Base-by-base conservation (phyloP, 2,113 vertebrate species). In the Tenrec ecaudatus region DNA sequence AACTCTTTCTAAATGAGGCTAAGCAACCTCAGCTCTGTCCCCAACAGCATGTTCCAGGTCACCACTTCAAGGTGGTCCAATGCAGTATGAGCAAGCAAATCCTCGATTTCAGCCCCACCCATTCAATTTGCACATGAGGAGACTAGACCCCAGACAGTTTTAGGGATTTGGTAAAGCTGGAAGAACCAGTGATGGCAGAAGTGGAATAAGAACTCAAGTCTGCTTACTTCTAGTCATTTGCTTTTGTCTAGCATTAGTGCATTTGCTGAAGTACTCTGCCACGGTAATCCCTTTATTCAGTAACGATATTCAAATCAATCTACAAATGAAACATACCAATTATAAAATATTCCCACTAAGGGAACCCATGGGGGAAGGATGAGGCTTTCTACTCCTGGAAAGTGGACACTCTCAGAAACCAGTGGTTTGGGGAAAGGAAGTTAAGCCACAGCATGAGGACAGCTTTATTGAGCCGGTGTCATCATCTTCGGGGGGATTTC, bases 61-160 rank as follows among this genome's bases (percentile, higher is more conserved):
- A 80, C 31, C 20, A n/a, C 31, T 79, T 33, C 36, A 16, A 73
- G 11, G 47, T 82, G 27, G 58, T 83, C 71, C 78, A 47, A 92
- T 85, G 85, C 77, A 90, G 20, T 19, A 66, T 68, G 85, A 66
- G 73, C 27, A 43, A 71, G 25, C 58, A 76, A 92, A 40, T 62
- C 73, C 31, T 91, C 60, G 68, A 75, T 95, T 73, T 12, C 80
- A 15, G 23, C 38, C 73, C 31, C 68, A 64, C 53, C 66, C 68
- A 90, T 69, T 75, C 36, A 57, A 89, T 83, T 43, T 47, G 69
- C 22, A 76, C 22, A 75, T 82, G 31, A 91, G 20, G 71, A 82
- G 82, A 85, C 27, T 43, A 27, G 90, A 93, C 77, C 38, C 29
- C 29, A 81, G n/a, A 40, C 3, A 71, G 86, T 82, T 77, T 31